Evolutionary conservation across 2,113 vertebrate species (phyloP).

Genomic region (Lepidothrix coronata): DNA sequence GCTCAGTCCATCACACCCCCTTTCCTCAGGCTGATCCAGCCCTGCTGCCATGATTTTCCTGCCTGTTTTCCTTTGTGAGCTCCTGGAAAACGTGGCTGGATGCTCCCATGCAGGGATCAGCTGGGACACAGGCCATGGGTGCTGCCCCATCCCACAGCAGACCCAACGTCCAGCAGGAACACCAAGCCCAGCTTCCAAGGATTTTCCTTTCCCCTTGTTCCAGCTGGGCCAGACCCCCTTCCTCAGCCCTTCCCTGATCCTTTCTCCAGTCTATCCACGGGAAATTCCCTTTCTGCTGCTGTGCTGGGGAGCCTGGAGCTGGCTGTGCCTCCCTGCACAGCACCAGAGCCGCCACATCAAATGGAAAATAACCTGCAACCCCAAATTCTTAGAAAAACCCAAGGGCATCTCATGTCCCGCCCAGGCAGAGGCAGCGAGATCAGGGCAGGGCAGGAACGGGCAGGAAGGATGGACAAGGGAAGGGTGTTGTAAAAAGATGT

Average conservation of each 20-base stretch:
- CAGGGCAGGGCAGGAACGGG: neutral
- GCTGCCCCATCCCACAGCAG: neutral
- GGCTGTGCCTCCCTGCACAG: neutral
- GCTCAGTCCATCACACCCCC: neutral
- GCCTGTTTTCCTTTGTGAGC: neutral
- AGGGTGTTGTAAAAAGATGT: neutral
- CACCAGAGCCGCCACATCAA: neutral
- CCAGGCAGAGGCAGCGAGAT: neutral
- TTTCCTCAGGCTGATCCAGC: neutral
- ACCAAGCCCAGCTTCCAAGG: neutral
- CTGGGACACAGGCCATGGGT: rapidly evolving
- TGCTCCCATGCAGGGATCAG: neutral
- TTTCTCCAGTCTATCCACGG: neutral
- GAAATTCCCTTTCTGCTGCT: neutral
- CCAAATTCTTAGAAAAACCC: neutral
- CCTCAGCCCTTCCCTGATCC: neutral
- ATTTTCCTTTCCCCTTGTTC: neutral
- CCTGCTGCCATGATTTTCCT: neutral
- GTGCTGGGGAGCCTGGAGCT: neutral
- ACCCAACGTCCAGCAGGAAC: neutral
- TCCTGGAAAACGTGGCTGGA: neutral
- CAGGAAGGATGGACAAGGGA: neutral
- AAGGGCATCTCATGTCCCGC: neutral
- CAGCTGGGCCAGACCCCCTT: too few species aligned
- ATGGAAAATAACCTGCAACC: neutral